A percentile compares a stretch with the other conserved stretches of the same genome.
Evolutionary conservation across 2,888 invertebrate species (phyloP).

Genomic region (Drosophila tanythrix): DNA sequence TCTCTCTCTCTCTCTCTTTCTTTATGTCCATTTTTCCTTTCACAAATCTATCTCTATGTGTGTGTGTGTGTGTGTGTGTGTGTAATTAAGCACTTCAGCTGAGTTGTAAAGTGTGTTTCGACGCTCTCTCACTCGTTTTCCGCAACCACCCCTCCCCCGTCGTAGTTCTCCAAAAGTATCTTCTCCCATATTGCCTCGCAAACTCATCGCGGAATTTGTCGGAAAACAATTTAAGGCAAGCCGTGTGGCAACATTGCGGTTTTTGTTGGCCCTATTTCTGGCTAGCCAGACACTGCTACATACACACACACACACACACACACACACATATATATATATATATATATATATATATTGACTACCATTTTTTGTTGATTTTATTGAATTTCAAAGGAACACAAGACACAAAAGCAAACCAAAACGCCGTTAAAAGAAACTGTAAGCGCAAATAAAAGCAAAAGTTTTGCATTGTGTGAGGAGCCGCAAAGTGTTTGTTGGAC

Average conservation of each 20-base stretch:
- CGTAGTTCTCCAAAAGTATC: constrained; percentile 8
- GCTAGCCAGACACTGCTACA: neutral
- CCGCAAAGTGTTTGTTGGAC: constrained; percentile 33
- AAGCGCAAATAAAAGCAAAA: constrained; percentile 26
- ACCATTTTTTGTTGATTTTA: constrained; percentile 63
- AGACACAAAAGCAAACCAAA: neutral
- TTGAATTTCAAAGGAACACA: constrained; percentile 48
- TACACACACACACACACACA: neutral
- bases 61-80: constrained; percentile 33
- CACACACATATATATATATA: neutral
- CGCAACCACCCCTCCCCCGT: neutral
- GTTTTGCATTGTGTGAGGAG: constrained; percentile 36
- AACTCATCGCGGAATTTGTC: constrained; percentile 64
- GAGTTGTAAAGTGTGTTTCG: constrained; percentile 78
- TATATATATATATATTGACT: constrained; percentile 48
- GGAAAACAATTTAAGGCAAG: constrained; percentile 79
- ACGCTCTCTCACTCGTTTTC: constrained; percentile 23
- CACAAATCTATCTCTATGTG: neutral
- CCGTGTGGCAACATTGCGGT: constrained; percentile 60
- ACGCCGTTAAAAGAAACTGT: constrained; percentile 8
- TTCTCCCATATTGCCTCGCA: neutral
- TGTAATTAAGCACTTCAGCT: constrained; percentile 76
- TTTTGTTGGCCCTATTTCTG: constrained; percentile 20
- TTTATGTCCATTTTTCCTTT: neutral
- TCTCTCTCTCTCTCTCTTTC: constrained; percentile 14